phyloP scores from a whole-genome alignment of 2,113 vertebrate species.

The Megalops atlanticus region DNA sequence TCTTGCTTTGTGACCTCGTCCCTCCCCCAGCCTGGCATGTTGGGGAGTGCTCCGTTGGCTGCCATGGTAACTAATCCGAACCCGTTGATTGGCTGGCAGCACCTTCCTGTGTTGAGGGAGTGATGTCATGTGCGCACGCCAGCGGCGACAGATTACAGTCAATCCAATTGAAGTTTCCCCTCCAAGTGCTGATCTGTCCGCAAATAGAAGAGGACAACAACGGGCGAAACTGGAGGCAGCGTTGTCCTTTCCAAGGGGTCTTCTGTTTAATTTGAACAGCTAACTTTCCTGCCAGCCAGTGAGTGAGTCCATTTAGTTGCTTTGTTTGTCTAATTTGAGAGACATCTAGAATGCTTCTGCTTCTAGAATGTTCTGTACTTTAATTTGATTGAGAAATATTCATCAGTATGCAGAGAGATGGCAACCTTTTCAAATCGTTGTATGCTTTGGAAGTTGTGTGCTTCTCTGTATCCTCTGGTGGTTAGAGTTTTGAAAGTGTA shows the following conservation, averaged over 20 bases:
- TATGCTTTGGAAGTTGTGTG: too few relatives aligned
- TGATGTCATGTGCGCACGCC: neutral
- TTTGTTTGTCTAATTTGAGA: neutral
- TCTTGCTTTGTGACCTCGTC: neutral
- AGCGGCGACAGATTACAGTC: constrained; percentile 36
- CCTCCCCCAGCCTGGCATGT: neutral
- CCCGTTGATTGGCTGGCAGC: constrained; percentile 26
- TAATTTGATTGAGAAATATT: too few relatives aligned
- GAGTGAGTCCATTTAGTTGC: neutral
- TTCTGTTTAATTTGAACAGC: neutral
- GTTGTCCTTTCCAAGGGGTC: neutral
- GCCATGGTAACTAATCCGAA: constrained; percentile 17
- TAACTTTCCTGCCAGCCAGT: neutral
- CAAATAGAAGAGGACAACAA: constrained; percentile 42
- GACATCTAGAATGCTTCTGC: neutral
- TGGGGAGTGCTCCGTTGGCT: neutral
- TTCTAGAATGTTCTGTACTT: neutral
- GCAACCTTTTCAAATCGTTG: too few relatives aligned
- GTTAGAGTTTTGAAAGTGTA: too few relatives aligned
- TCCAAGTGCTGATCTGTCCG: constrained; percentile 25
- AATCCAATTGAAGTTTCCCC: constrained; percentile 40
- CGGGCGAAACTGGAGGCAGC: neutral
- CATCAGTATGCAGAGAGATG: too few relatives aligned
- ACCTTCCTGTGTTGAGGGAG: neutral
- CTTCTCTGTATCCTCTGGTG: too few relatives aligned